Evolutionary conservation across 2,888 invertebrate genomes (phyloP), one percentile per base, ranked within the genome.

Genomic region (Habroteleia sp.): DNA sequence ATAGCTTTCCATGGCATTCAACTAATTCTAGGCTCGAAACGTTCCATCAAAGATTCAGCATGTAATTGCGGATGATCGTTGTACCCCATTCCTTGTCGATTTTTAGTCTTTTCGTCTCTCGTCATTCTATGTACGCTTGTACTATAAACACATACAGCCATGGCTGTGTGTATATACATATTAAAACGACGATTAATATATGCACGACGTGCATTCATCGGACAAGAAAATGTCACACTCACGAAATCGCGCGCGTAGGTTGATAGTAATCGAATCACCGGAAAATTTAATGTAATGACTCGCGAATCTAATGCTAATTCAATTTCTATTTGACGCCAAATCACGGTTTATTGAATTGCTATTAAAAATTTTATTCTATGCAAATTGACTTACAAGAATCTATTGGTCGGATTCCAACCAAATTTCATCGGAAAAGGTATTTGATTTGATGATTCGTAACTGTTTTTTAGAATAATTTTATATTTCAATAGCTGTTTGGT

Each of bases 11-110:
- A 83, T 84, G 81, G 84, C 83, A 85, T 87, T 86, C 87, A 82
- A 84, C 87, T 88, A 88, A 88, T 88, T 88, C 82, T 87, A 88
- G 86, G 80, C 85, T 87, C 84, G 83, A 87, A 87, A 87, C 87
- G 85, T 88, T 85, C 87, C 87, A 88, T 88, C 88, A 88, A 88
- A 88, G 87, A 88, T 88, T 88, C 88, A 88, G 87, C 87, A 86
- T 88, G 87, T 88, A 88, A 88, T 88, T 88, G 88, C 88, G 86
- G 81, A 83, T 81, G 85, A 87, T 87, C 87, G 84, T 80, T 76
- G 73, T 50, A 41, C 72, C 77, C 72, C 37, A 39, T 77, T 72
- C 68, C 63, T 50, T 62, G 60, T 60, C 72, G 52, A 65, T 71
- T 74, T 58, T 65, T 58, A 54, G 60, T 66, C 60, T 54, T 68